These are phyloP conservation scores for Tetramorium bicarinatum DNA, from an alignment of 2,888 invertebrate species.

Conservation along the genomic window DNA sequence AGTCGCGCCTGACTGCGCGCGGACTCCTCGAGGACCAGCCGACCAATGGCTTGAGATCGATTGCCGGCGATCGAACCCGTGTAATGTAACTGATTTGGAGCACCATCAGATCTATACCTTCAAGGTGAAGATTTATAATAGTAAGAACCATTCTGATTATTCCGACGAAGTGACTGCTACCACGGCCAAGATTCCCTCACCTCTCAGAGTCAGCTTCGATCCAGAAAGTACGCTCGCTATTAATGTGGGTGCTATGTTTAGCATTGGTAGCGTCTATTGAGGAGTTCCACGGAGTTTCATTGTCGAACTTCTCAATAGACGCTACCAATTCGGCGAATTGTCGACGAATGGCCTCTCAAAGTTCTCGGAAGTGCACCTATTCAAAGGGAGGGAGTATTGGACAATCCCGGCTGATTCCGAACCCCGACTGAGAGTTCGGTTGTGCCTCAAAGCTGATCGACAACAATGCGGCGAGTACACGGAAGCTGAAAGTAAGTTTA, in stretches of 20 bases:
- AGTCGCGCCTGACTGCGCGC: slow-evolving; percentile 89
- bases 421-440: slow-evolving; percentile 92
- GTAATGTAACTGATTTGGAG: slow-evolving; percentile 94
- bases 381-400: slow-evolving; percentile 91
- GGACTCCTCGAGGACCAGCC: slow-evolving; percentile 88
- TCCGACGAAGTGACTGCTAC: slow-evolving; percentile 94
- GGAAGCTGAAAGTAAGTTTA: slow-evolving; percentile 91
- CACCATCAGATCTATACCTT: slow-evolving; percentile 95
- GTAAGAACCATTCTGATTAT: slow-evolving; percentile 95
- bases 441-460: slow-evolving; percentile 93
- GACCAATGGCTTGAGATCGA: slow-evolving; percentile 94
- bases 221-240: slow-evolving; percentile 93
- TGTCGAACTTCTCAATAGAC: too few species aligned
- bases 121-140: slow-evolving; percentile 96
- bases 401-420: slow-evolving; percentile 88
- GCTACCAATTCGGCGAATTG: too few species aligned
- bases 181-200: slow-evolving; percentile 94
- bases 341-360: slow-evolving; percentile 91
- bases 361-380: slow-evolving; percentile 91
- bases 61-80: slow-evolving; percentile 94
- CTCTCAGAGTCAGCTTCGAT: slow-evolving; percentile 94
- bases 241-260: slow-evolving; percentile 93
- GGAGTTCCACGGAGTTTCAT: slow-evolving; percentile 89
- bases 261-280: slow-evolving; percentile 93
- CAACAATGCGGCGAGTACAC: slow-evolving; percentile 94